These are phyloP conservation scores for Silurus glanis DNA, from an alignment of 2,113 vertebrate species.

Conservation along the genomic window DNA sequence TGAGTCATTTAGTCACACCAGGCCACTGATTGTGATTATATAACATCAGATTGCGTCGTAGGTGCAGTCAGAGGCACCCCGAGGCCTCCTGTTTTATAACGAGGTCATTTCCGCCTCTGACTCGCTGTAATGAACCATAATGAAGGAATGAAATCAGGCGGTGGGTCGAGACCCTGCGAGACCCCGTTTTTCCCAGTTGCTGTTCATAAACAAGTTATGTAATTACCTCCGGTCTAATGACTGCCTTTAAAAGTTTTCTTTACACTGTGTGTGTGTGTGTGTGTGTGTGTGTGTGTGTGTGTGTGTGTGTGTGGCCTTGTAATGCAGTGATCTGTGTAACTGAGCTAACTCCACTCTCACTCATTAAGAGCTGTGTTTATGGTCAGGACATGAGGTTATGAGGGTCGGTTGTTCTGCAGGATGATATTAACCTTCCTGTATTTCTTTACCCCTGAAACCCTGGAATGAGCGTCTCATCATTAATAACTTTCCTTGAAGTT, in stretches of 20 bases:
- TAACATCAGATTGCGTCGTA: background rate
- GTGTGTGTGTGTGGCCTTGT: background rate
- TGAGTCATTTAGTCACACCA: background rate
- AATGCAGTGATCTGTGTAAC: background rate
- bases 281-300: no score
- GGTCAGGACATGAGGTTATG: background rate
- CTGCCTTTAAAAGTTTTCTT: background rate
- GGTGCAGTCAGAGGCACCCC: background rate
- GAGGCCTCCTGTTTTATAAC: slow-evolving; percentile 22
- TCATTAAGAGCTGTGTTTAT: background rate
- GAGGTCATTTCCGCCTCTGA: slow-evolving; percentile 23
- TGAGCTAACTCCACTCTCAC: background rate
- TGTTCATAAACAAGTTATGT: slow-evolving; percentile 3
- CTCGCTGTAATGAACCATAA: slow-evolving; percentile 38
- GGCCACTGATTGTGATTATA: background rate
- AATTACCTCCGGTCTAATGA: background rate
- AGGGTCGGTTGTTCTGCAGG: background rate
- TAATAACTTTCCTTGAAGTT: background rate
- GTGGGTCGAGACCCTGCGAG: background rate
- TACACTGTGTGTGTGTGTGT: background rate
- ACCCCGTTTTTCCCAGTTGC: background rate
- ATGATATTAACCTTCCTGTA: background rate
- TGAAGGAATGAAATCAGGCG: slow-evolving; percentile 10
- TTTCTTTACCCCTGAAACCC: background rate
- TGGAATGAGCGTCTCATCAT: background rate